Percentiles rank a stretch among this genome's conserved stretches.
Evolutionary conservation across 2,797 vertebrate genomes (phyloP).

Genomic region (Steatocranus sp.): DNA sequence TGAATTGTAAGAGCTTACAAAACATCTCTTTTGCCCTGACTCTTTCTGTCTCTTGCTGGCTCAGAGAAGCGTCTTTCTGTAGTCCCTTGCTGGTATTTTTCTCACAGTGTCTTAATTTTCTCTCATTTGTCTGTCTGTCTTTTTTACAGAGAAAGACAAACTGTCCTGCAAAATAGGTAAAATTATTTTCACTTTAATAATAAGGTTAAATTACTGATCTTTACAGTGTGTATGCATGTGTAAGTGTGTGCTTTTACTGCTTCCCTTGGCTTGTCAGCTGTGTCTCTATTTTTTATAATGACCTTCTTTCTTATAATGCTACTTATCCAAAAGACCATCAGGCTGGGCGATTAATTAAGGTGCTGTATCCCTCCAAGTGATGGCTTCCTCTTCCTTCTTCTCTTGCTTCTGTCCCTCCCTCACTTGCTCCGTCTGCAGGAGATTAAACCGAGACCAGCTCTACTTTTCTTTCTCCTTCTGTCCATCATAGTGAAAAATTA

Average conservation of each 20-base stretch:
- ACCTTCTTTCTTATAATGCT: constrained; percentile 60
- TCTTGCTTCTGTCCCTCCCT: constrained; percentile 29
- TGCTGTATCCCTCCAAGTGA: constrained; percentile 47
- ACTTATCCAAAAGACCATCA: constrained; percentile 72
- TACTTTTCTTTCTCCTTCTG: constrained; percentile 60
- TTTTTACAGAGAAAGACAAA: background rate
- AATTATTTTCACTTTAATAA: constrained; percentile 21
- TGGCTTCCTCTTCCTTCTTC: constrained; percentile 22
- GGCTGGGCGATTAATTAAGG: constrained; percentile 63
- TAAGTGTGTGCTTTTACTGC: constrained; percentile 28
- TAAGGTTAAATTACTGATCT: constrained; percentile 30
- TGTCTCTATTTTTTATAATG: constrained; percentile 44
- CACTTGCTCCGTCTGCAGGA: constrained; percentile 46
- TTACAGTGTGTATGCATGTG: background rate
- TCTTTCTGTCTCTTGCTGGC: constrained; percentile 12
- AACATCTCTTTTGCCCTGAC: constrained; percentile 25
- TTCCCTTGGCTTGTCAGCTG: constrained; percentile 41
- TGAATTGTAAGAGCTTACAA: constrained; percentile 43
- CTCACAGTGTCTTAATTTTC: background rate
- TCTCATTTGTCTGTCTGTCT: background rate
- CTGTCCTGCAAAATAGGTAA: background rate
- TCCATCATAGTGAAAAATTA: constrained; percentile 72
- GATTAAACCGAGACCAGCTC: constrained; percentile 64
- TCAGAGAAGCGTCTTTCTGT: constrained; percentile 15
- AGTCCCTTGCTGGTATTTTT: background rate